phyloP scores from a whole-genome alignment of 2,888 invertebrate species.

The Eupithecia tripunctaria region DNA sequence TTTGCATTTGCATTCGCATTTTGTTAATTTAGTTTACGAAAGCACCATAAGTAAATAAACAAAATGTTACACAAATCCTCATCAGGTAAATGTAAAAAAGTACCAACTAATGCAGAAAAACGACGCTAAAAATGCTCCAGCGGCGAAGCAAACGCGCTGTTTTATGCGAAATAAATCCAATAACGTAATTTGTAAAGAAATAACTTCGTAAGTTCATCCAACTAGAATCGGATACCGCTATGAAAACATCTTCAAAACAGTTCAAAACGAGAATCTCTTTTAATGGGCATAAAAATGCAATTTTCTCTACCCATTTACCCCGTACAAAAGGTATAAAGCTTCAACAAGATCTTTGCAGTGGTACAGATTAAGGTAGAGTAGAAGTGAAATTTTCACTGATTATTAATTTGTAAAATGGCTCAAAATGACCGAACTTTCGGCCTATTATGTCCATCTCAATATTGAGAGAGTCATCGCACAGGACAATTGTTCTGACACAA shows the following conservation, averaged over 20 bases:
- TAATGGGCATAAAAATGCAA: slow-evolving; percentile 22
- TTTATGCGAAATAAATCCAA: neutral
- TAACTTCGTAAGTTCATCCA: neutral
- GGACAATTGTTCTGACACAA: neutral
- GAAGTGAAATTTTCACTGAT: neutral
- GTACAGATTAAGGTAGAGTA: neutral
- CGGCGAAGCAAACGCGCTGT: neutral
- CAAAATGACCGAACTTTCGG: neutral
- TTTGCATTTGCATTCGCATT: no score
- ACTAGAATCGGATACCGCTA: neutral
- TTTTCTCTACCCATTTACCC: slow-evolving; percentile 23
- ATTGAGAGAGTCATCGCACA: neutral
- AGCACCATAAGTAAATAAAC: neutral
- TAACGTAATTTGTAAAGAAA: neutral
- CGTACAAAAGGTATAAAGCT: slow-evolving; percentile 23
- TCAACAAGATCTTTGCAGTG: slow-evolving; percentile 27
- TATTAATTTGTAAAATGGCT: neutral
- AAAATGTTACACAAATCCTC: neutral
- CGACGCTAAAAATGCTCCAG: neutral
- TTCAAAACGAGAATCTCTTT: slow-evolving; percentile 9
- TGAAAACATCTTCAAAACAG: slow-evolving; percentile 11
- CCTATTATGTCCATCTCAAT: neutral
- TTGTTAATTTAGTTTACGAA: no score
- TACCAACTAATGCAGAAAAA: neutral
- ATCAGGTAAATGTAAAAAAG: neutral